Evolutionary conservation across 2,797 vertebrate genomes (phyloP).

Genomic region (Cryptoprocta ferox): DNA sequence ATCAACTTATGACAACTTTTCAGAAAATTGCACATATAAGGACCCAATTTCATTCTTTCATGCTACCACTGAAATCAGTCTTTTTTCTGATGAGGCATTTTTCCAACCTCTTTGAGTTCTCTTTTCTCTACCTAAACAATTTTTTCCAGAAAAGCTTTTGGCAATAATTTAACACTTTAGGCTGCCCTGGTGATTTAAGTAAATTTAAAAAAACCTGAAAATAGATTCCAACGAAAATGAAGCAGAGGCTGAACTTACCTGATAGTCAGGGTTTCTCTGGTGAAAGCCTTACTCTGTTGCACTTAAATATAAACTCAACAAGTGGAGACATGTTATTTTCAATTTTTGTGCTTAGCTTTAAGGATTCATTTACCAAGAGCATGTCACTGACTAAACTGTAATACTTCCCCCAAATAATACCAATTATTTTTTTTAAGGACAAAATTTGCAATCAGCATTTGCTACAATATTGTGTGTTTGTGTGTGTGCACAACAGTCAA

Average conservation of each 20-base stretch:
- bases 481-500: neutral
- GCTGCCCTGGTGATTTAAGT: neutral
- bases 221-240: slow-evolving; percentile 47
- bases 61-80: slow-evolving; percentile 24
- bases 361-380: neutral
- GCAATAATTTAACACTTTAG: slow-evolving; percentile 57
- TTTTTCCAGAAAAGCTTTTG: slow-evolving; percentile 31
- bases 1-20: slow-evolving; percentile 66
- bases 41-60: slow-evolving; percentile 61
- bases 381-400: neutral
- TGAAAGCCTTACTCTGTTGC: neutral
- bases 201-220: slow-evolving; percentile 60
- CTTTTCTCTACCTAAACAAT: slow-evolving; percentile 59
- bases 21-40: slow-evolving; percentile 64
- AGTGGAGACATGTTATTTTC: neutral
- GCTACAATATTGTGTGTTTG: neutral
- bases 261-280: neutral
- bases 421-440: neutral
- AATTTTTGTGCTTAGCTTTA: neutral
- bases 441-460: neutral
- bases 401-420: neutral
- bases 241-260: neutral
- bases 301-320: neutral
- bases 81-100: slow-evolving; percentile 65
- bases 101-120: slow-evolving; percentile 14